A percentile compares a stretch with the other conserved stretches of the same genome.
Conservation (phyloP, 1,140 invertebrate species). For the Anagrus nilaparvatae region DNA sequence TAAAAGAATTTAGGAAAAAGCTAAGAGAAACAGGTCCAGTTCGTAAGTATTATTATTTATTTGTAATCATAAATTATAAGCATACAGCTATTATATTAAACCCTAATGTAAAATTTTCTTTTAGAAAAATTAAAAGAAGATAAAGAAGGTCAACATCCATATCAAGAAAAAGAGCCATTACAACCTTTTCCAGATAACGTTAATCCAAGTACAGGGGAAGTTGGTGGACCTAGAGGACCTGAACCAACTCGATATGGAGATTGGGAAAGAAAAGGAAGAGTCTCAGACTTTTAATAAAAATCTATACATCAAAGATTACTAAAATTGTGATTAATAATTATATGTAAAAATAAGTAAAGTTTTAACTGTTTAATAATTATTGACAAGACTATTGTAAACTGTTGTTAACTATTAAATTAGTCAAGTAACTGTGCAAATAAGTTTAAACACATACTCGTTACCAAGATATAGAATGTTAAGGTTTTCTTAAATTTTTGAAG, state of each 20-base stretch:
- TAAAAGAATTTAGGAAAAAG: slow-evolving; percentile 39
- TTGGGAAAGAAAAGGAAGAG: slow-evolving; percentile 97
- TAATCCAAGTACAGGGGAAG: slow-evolving; percentile 89
- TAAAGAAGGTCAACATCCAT: slow-evolving; percentile 58
- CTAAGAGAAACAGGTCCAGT: slow-evolving; percentile 35
- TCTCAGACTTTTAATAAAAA: slow-evolving; percentile 82
- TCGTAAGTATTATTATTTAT: slow-evolving; percentile 22
- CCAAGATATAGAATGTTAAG: too few relatives aligned
- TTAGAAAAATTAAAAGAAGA: slow-evolving; percentile 56
- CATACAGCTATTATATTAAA: neutral
- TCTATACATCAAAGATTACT: too few relatives aligned
- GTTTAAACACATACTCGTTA: too few relatives aligned
- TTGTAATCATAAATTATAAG: neutral
- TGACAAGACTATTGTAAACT: too few relatives aligned
- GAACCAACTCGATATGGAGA: slow-evolving; percentile 98
- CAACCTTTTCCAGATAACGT: slow-evolving; percentile 75
- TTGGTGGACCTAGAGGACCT: slow-evolving; percentile 89
- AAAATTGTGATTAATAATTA: too few relatives aligned
- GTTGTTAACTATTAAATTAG: too few relatives aligned
- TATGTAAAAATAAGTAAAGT: too few relatives aligned
- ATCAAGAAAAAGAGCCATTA: slow-evolving; percentile 77
- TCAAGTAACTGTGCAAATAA: too few relatives aligned
- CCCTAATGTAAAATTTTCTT: neutral
- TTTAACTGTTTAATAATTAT: too few relatives aligned
- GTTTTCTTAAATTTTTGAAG: too few relatives aligned